Evolutionary conservation across 2,888 invertebrate genomes (phyloP).

Genomic region (Physocephala rufipes): DNA sequence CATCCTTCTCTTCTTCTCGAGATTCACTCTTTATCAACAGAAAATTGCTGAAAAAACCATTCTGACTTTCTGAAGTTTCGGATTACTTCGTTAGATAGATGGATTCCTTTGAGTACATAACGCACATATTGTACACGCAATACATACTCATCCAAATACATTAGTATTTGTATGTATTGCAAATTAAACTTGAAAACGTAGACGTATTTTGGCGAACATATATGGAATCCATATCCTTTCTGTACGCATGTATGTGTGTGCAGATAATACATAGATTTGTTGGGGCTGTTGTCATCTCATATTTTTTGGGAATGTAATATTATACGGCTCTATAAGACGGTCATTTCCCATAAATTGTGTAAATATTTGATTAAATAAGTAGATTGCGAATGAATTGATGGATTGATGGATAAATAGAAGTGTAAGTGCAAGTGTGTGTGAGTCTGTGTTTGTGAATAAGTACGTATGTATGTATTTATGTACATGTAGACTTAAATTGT

Average conservation of each 20-base stretch:
- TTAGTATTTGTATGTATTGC: too few relatives aligned
- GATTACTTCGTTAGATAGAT: background rate
- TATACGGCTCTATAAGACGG: constrained; percentile 44
- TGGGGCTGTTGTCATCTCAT: constrained; percentile 57
- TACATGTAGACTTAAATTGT: constrained; percentile 13
- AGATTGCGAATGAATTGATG: constrained; percentile 63
- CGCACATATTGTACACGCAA: too few relatives aligned
- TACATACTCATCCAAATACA: too few relatives aligned
- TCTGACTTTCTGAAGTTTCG: constrained; percentile 5
- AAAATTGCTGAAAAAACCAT: background rate
- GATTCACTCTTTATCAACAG: background rate
- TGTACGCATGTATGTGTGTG: too few relatives aligned
- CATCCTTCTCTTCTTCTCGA: background rate
- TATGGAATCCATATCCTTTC: too few relatives aligned
- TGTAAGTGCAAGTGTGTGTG: too few relatives aligned
- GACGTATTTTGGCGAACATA: too few relatives aligned
- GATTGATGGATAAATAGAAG: too few relatives aligned
- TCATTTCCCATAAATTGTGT: constrained; percentile 51
- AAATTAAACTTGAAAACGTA: too few relatives aligned
- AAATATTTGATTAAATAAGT: constrained; percentile 64
- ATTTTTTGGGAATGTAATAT: constrained; percentile 49
- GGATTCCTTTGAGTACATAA: constrained; percentile 32
- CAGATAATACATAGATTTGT: constrained; percentile 37
- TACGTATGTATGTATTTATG: too few relatives aligned
- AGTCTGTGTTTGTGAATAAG: too few relatives aligned